Conservation (phyloP, 2,888 invertebrate genomes). For the Perizoma flavofasciatum region DNA sequence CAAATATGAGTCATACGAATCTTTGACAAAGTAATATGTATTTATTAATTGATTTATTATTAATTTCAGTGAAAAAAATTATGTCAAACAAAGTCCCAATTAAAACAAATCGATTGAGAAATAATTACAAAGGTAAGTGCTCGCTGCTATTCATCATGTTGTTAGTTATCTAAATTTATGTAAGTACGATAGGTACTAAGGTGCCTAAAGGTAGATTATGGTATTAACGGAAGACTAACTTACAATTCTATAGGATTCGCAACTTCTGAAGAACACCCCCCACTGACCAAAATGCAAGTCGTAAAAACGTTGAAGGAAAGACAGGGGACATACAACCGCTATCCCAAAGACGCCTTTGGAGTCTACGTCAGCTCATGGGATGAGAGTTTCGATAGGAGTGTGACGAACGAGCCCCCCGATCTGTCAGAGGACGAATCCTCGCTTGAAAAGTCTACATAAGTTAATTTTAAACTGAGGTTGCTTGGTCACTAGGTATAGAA, state of each 20-base stretch:
- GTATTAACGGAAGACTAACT: too few species aligned
- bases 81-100: conserved; percentile 15
- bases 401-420: neutral
- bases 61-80: conserved; percentile 8
- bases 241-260: conserved; percentile 11
- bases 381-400: conserved; percentile 1
- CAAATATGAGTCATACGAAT: neutral
- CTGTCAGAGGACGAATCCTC: neutral
- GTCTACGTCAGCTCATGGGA: conserved; percentile 10
- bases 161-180: too few species aligned
- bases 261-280: neutral
- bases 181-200: too few species aligned
- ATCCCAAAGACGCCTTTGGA: conserved; percentile 18
- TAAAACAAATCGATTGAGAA: conserved; percentile 15
- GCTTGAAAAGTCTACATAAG: too few species aligned
- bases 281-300: conserved; percentile 4
- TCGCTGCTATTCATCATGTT: neutral
- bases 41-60: neutral
- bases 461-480: too few species aligned
- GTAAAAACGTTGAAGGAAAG: conserved; percentile 5
- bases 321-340: conserved; percentile 12
- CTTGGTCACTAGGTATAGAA: too few species aligned
- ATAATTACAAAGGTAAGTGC: conserved; percentile 17
- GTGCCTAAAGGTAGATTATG: too few species aligned
- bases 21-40: too few species aligned